Base-by-base conservation (phyloP, 2,797 vertebrate species). In the Anguilla pacifica region DNA sequence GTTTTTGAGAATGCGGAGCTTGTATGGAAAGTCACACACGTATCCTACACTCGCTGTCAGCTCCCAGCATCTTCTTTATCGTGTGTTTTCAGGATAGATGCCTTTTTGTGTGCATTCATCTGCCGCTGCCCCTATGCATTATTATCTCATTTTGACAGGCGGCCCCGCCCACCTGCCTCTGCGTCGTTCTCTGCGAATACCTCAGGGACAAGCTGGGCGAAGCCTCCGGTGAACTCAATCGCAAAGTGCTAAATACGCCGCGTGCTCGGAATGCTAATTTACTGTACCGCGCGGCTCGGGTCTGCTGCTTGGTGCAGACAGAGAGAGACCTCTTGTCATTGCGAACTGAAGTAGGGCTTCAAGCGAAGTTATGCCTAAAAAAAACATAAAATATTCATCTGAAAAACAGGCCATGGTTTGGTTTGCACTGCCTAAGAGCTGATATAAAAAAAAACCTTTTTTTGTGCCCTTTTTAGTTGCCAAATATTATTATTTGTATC, bases 111-210 rank as follows among this genome's bases (percentile, higher is more conserved):
- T 91, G 91, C 94, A 94, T 95, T 95, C 95, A 94, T 96, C 95
- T 92, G 92, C 94, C 92, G 93, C 94, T 92, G 89, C 94, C 91
- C 88, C 85, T 93, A 93, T 95, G 95, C 95, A 96, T 96, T 96
- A 96, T 96, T 96, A 96, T 96, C 95, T 95, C 93, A 95, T 95
- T 95, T 94, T 96, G 95, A 96, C 95, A 96, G 95, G 91, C 86
- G 61, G 93, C 92, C 93, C 95, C 94, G 93, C 96, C 95, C 94
- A 95, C 93, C 89, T 89, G 93, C 94, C 87, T 93, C 94, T 89
- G 93, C 90, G 87, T 89, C 89, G 93, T 92, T 93, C 94, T 93
- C 88, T 91, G 91, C 90, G 92, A 94, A 94, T 93, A 93, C 95
- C 94, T 93, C 93, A 93, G 95, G 95, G 95, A 96, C 94, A 90